Base-by-base conservation (phyloP, 2,888 invertebrate species). In the Ceriagrion tenellum region DNA sequence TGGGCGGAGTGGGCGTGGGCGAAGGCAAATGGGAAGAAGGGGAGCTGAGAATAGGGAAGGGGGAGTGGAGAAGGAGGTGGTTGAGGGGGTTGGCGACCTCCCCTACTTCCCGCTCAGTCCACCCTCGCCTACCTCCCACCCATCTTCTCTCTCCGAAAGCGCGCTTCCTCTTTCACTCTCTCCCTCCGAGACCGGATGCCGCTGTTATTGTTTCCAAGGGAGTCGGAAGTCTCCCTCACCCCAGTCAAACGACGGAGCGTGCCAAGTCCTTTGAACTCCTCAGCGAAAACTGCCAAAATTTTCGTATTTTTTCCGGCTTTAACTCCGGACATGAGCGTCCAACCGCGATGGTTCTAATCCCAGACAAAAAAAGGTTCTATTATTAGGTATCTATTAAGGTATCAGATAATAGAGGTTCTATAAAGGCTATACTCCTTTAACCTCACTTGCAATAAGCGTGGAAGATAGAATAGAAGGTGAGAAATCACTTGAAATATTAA, bases 131-230 rank as follows among this genome's bases (percentile, higher is more conserved):
- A 16, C 59, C 59, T 4, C 47, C 47, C 47, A 8, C 47, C 69
- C 69, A 6, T 35, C 88, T 20, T 23, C 88, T 40, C 10, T 16
- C 88, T 40, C 40, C 88, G 88, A 88, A 35, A 81, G 40, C 88
- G 18, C 20, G 30, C 56, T 56, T 90, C 56, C 91, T 90, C 26
- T 47, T 88, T 90, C 63, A 59, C 47, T 47, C 47, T 4, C 47
- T 47, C 47, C 47, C 47, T 59, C 63, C 91, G 63, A 59, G 91
- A 63, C 91, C 91, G 91, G 91, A 91, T 40, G 91, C n/a, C 40
- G 35, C 63, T 91, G 91, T 91, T 91, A 59, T 91, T 91, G 91
- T 91, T 91, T 59, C 40, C 40, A 56, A 26, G 69, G 6, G 26
- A 26, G 69, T 69, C n/a, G 69, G 69, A n/a, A 69, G 69, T n/a